These are phyloP conservation scores for Ischnus inquisitorius DNA, from an alignment of 2,888 invertebrate species.

Conservation along the genomic window DNA sequence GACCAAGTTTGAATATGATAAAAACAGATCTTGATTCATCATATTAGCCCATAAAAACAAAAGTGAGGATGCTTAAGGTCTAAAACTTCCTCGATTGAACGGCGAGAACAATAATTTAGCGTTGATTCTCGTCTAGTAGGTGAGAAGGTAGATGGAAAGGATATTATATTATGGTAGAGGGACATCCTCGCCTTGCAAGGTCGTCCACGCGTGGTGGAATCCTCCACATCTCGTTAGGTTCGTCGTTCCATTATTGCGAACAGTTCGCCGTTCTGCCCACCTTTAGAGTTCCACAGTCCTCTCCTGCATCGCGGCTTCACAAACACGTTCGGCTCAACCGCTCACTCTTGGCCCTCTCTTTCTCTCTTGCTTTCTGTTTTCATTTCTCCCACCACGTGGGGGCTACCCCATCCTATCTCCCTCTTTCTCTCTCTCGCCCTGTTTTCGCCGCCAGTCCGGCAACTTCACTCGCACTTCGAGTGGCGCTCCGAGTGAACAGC, in stretches of 20 bases:
- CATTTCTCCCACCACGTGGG: conserved; percentile 64
- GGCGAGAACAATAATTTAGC: background rate
- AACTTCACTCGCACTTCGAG: conserved; percentile 59
- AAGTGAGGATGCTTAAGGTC: background rate
- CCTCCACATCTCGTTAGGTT: conserved; percentile 52
- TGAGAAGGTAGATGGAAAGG: conserved; percentile 14
- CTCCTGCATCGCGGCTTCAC: conserved; percentile 34
- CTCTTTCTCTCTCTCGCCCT: conserved; percentile 38
- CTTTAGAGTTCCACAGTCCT: conserved; percentile 45
- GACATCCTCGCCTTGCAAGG: conserved; percentile 66
- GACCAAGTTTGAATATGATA: too few species aligned
- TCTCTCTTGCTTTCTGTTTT: conserved; percentile 59
- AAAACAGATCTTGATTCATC: too few species aligned
- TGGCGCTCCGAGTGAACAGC: conserved; percentile 66
- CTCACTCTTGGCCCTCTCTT: conserved; percentile 50
- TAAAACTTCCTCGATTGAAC: background rate
- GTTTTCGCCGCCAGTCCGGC: conserved; percentile 49
- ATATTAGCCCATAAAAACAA: too few species aligned
- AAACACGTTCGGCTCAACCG: conserved; percentile 53
- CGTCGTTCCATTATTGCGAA: conserved; percentile 58
- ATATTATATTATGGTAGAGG: conserved; percentile 31
- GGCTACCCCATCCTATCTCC: conserved; percentile 41
- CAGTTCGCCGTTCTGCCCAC: conserved; percentile 37
- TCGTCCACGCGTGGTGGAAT: conserved; percentile 58
- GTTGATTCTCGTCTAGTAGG: background rate